phyloP scores from a whole-genome alignment of 2,113 vertebrate species.

The Eolophus roseicapilla region DNA sequence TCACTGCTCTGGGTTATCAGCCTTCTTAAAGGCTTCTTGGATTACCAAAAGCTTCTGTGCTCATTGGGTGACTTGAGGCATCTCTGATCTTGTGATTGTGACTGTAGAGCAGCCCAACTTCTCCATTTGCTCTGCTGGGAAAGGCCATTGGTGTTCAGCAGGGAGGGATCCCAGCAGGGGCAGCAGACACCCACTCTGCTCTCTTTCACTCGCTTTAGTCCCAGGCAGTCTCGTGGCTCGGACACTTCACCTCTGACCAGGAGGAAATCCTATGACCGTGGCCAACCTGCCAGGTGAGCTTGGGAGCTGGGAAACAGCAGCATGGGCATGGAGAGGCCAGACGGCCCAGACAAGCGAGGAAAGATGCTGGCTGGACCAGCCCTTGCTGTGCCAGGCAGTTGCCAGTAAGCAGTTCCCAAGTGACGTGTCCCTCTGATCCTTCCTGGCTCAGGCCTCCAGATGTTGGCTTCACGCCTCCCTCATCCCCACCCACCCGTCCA shows the following conservation, averaged over 20 bases:
- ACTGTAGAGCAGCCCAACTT: background rate
- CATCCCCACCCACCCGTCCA: conserved; percentile 90
- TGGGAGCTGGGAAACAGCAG: background rate
- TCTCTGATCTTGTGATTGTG: background rate
- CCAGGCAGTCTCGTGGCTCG: conserved; percentile 88
- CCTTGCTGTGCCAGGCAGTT: background rate
- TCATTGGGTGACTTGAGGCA: background rate
- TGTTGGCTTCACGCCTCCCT: conserved; percentile 88
- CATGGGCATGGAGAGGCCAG: background rate
- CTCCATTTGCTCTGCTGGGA: background rate
- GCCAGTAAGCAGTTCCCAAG: background rate
- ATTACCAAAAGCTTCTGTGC: background rate
- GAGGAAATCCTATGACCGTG: conserved; percentile 93
- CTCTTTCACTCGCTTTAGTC: conserved; percentile 71
- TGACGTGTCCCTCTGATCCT: background rate
- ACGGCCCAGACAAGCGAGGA: background rate
- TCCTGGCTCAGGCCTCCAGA: conserved; percentile 83
- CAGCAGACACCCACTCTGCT: background rate
- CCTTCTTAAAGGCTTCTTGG: background rate
- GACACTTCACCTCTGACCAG: conserved; percentile 91
- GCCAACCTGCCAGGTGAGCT: conserved; percentile 84
- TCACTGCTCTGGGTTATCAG: background rate
- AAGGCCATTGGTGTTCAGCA: background rate
- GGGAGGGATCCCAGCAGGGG: background rate
- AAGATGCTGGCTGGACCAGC: background rate